These are phyloP conservation scores for Zalophus californianus DNA, from an alignment of 2,797 vertebrate genomes.

Conservation along the genomic window DNA sequence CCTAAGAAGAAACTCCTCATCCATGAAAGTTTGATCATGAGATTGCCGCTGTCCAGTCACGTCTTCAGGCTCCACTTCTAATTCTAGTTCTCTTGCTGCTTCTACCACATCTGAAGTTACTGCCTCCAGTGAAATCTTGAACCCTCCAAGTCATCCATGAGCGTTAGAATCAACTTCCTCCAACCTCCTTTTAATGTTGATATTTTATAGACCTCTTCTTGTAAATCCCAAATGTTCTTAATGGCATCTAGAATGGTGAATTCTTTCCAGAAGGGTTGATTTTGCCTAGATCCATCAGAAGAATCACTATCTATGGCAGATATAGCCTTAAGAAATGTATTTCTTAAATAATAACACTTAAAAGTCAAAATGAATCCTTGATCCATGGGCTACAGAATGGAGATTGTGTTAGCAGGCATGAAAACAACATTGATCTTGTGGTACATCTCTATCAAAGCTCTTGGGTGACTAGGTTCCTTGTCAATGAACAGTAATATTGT, in stretches of 20 bases:
- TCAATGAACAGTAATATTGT: not conserved
- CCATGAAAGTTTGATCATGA: not conserved
- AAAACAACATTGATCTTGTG: not conserved
- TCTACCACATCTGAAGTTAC: not conserved
- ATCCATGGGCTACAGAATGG: not conserved
- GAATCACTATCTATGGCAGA: not conserved
- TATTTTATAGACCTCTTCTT: not conserved
- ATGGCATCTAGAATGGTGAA: not conserved
- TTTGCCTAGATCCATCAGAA: not conserved
- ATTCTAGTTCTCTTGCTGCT: not conserved
- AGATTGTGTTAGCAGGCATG: not conserved
- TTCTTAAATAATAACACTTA: not conserved
- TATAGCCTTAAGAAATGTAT: not conserved
- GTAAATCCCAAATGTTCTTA: not conserved
- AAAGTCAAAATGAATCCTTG: not conserved
- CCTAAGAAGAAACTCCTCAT: not conserved
- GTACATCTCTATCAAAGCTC: not conserved
- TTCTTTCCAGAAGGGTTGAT: not conserved
- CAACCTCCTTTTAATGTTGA: not conserved
- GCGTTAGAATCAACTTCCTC: not conserved
- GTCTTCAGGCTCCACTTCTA: not conserved
- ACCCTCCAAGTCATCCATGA: not conserved
- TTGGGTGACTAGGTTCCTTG: not conserved
- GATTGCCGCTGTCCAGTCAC: not conserved
- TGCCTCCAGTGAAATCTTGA: not conserved